Base-by-base conservation (phyloP, 2,113 vertebrate species). In the Lagenorhynchus albirostris region DNA sequence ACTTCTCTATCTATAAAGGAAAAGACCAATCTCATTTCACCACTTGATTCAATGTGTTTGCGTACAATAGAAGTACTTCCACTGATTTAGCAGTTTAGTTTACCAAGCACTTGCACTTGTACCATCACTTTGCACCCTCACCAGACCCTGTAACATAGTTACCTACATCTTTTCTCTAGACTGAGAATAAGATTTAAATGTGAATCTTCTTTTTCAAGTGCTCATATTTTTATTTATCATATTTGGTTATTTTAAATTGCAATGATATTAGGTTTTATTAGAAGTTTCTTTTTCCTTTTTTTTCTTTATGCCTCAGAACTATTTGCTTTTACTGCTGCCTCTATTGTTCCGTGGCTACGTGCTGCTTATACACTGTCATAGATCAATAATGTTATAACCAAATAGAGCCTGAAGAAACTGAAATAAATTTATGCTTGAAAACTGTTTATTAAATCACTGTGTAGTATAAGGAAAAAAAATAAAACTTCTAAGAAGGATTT, bases 401-500 rank as follows among this genome's bases (percentile, higher is more conserved):
- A 92, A 50, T 6, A 41, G 81, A 97, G 76, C 33, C n/a, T 80
- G 1, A 55, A 62, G 53, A 98, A 97, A 15, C 12, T 23, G 29
- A 38, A 62, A 97, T 60, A 88, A 97, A 92, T 71, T 76, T 96
- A 44, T 29, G 1, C 82, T 97, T 41, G 3, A 20, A 68, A 25
- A 53, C 11, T 89, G 31, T 14, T 63, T 98, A 50, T 44, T 67
- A 83, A 95, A 88, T 47, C 41, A 95, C 20, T 26, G 3, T 33
- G n/a, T 29, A 90, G 38, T 63, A 26, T 79, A 89, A 62, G 47
- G 33, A 79, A 81, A 94, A 76, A 53, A 82, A 80, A 82, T 36
- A 67, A 90, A 77, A 84, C 33, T 95, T 96, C 91, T 55, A 41
- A 82, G 60, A 82, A 91, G 25, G 79, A 62, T 95, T 98, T 91